Percentiles rank a stretch among this genome's conserved stretches.
These are phyloP conservation scores for Scopus umbretta DNA, from an alignment of 2,113 vertebrate species.

Conservation along the genomic window DNA sequence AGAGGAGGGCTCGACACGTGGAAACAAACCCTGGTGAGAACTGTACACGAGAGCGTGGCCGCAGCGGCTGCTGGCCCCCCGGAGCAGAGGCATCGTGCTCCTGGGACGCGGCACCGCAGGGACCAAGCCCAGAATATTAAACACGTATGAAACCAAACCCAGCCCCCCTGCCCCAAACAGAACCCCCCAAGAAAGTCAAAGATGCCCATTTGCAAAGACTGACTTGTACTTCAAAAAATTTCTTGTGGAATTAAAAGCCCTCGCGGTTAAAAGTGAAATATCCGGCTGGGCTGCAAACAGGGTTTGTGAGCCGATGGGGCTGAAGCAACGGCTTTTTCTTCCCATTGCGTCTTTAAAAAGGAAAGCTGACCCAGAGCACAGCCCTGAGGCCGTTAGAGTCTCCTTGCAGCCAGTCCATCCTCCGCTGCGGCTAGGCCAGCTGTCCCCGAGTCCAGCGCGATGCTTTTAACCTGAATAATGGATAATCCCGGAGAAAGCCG, in stretches of 20 bases:
- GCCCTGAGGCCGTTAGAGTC: not conserved
- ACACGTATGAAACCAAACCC: not conserved
- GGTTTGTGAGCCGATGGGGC: not conserved
- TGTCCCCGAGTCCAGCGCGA: not conserved
- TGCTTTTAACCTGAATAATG: not conserved
- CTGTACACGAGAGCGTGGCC: not conserved
- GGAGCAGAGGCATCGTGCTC: not conserved
- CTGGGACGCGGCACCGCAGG: rapidly evolving
- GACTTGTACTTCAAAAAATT: conserved; percentile 9
- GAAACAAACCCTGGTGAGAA: not conserved
- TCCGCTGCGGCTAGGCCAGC: not conserved
- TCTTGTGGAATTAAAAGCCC: conserved; percentile 17
- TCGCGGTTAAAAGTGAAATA: not conserved
- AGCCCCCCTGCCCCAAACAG: not conserved
- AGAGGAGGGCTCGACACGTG: not conserved
- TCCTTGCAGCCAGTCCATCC: not conserved
- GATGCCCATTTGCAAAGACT: not conserved
- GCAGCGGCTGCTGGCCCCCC: not conserved
- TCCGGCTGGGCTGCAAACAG: not conserved
- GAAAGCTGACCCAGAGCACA: not conserved
- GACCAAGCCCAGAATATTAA: not conserved
- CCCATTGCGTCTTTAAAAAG: not conserved
- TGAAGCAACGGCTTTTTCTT: not conserved
- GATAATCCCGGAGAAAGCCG: not conserved
- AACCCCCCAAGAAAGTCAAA: not conserved